A percentile compares a stretch with the other conserved stretches of the same genome.
These are phyloP conservation scores for Chlorocebus sabaeus DNA, from an alignment of 2,113 vertebrate species.

Conservation along the genomic window DNA sequence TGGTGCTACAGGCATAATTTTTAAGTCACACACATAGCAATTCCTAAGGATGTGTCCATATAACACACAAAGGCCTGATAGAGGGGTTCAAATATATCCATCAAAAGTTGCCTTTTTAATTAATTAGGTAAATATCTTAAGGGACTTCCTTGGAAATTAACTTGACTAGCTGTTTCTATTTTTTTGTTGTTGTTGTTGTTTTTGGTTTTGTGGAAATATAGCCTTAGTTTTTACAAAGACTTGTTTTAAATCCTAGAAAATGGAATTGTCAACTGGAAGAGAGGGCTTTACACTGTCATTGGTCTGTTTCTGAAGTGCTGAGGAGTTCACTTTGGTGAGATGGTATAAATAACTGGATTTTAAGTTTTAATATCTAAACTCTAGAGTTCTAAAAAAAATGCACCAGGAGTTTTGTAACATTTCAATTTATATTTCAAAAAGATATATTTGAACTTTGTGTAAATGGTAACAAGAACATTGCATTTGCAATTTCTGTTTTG, in stretches of 20 bases:
- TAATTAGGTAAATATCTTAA: conserved; percentile 21
- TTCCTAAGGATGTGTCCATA: background rate
- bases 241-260: conserved; percentile 46
- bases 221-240: conserved; percentile 12
- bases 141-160: conserved; percentile 23
- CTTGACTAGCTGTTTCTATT: background rate
- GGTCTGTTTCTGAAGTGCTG: background rate
- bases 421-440: conserved; percentile 22
- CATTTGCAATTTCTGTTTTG: background rate
- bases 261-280: background rate
- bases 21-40: conserved; percentile 17
- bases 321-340: background rate
- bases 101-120: conserved; percentile 22
- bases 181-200: no score
- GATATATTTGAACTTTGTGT: background rate
- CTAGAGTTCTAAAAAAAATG: background rate
- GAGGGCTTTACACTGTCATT: background rate
- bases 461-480: background rate
- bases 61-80: background rate
- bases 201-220: conserved; percentile 12
- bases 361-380: background rate
- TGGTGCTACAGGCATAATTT: conserved; percentile 75
- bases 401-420: background rate
- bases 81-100: background rate
- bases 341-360: background rate